A percentile compares a stretch with the other conserved stretches of the same genome.
phyloP scores from a whole-genome alignment of 2,797 vertebrate genomes.

The Dendrocincla fuliginosa region DNA sequence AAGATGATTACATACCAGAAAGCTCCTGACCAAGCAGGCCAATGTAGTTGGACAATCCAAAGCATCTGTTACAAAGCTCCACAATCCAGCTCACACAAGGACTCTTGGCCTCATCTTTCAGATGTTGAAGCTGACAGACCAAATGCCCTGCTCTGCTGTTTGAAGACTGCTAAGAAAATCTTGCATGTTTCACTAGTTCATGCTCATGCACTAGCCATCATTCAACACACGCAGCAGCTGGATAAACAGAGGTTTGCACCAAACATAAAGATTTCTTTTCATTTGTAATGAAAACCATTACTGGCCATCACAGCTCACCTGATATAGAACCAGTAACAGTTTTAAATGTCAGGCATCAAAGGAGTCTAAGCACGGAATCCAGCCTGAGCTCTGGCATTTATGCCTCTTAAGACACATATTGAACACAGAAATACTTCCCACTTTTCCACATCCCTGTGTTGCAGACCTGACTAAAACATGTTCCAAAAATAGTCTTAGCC shows the following conservation, averaged over 20 bases:
- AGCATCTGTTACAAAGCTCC: background rate
- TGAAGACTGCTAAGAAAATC: background rate
- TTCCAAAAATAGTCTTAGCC: background rate
- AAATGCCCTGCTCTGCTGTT: background rate
- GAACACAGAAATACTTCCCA: conserved; percentile 1
- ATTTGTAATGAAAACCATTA: conserved; percentile 31
- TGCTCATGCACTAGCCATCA: background rate
- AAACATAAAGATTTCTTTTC: conserved; percentile 32
- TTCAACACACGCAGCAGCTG: background rate
- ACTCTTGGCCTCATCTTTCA: background rate
- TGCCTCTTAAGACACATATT: background rate
- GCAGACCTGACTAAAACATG: background rate
- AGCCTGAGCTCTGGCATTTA: background rate
- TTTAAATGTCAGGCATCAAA: conserved; percentile 37
- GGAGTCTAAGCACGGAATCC: background rate
- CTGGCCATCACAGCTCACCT: background rate
- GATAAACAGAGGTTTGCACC: background rate
- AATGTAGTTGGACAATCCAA: rapidly evolving
- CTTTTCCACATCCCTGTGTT: background rate
- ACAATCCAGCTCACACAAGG: background rate
- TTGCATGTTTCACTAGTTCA: background rate
- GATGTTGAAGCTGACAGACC: background rate
- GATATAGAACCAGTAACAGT: background rate
- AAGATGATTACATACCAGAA: background rate
- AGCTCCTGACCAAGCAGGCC: background rate